Base-by-base conservation (phyloP, 2,113 vertebrate genomes). In the Prochilodus magdalenae region DNA sequence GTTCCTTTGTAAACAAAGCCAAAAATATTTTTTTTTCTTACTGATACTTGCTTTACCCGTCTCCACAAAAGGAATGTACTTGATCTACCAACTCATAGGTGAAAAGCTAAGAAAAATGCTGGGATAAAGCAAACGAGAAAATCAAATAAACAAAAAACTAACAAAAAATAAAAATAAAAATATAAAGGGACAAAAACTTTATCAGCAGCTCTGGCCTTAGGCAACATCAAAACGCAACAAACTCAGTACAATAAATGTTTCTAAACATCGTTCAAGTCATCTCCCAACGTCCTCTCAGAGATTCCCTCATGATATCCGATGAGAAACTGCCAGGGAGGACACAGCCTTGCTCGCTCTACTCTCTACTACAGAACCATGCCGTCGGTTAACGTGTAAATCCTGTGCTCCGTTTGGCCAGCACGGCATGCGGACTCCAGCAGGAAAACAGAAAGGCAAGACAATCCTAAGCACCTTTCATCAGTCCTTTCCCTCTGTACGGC, bases 261-360 rank as follows among this genome's bases (percentile, higher is more conserved):
- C 85, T 85, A 84, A 71, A 82, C 5, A 82, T 85, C 82, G 80
- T 91, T 90, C 86, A 91, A 86, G 86, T 92, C 74, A 67, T 89
- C 80, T 72, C 84, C 71, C 82, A 27, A 74, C 66, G 78, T 73
- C 44, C 18, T 66, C 71, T 78, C 27, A 7, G 85, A 65, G 44
- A 76, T 55, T 81, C 27, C 13, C 36, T 76, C 27, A 70, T 26
- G 22, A 57, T 76, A 73, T 15, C 84, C 66, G 67, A 69, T 55
- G 16, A 77, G 47, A 16, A 30, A 66, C 51, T 18, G 51, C 71
- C 29, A 8, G 33, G 20, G 6, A 49, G 72, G 63, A 44, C 30
- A 76, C 33, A 18, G 73, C 66, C 5, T 44, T 10, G 40, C 40
- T 44, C 8, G 40, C 40, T 44, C 40, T 44, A 44, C 26, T 65